phyloP scores from a whole-genome alignment of 2,888 invertebrate species.

The Caenorhabditis uteleia region DNA sequence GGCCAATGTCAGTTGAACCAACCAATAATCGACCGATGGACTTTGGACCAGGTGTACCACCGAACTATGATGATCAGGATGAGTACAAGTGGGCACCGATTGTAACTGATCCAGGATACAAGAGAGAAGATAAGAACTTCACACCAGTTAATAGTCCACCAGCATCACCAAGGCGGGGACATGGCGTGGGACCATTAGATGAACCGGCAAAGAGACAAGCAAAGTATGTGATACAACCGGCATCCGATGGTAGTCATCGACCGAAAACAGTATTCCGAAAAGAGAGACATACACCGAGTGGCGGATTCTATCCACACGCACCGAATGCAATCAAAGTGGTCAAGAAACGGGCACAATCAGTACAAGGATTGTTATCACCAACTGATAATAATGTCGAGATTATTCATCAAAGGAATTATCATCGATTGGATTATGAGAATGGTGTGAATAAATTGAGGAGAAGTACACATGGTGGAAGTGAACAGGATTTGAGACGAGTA shows the following conservation, averaged over 20 bases:
- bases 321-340: slow-evolving; percentile 65
- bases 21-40: slow-evolving; percentile 35
- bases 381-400: slow-evolving; percentile 41
- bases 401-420: slow-evolving; percentile 60
- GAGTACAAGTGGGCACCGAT: slow-evolving; percentile 67
- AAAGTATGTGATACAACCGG: slow-evolving; percentile 58
- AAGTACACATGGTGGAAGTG: slow-evolving; percentile 22
- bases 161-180: slow-evolving; percentile 53
- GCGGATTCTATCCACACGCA: slow-evolving; percentile 68
- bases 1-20: slow-evolving; percentile 55
- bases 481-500: slow-evolving; percentile 23
- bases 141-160: slow-evolving; percentile 67
- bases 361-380: slow-evolving; percentile 26
- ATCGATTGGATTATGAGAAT: slow-evolving; percentile 39
- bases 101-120: slow-evolving; percentile 64
- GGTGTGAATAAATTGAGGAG: slow-evolving; percentile 18
- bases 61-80: slow-evolving; percentile 37
- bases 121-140: slow-evolving; percentile 68
- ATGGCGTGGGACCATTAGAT: slow-evolving; percentile 59
- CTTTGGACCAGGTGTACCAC: slow-evolving; percentile 38
- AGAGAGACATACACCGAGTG: slow-evolving; percentile 58
- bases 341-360: slow-evolving; percentile 47
- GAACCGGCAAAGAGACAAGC: slow-evolving; percentile 64
- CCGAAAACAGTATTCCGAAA: slow-evolving; percentile 64
- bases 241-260: slow-evolving; percentile 65